These are phyloP conservation scores for Acromyrmex echinatior DNA, from an alignment of 1,140 invertebrate genomes.

Conservation along the genomic window DNA sequence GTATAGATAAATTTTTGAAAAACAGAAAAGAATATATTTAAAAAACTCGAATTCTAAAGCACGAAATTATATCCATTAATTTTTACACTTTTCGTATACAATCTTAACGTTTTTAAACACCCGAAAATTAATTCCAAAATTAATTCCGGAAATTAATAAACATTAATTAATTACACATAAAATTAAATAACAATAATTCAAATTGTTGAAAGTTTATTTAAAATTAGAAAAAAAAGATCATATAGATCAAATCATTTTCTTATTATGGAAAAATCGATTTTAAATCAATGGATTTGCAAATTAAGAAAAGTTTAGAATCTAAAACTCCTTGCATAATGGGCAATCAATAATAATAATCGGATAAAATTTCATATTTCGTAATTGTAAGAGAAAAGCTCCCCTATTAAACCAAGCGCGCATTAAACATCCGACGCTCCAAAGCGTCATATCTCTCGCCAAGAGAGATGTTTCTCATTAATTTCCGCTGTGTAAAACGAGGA, in stretches of 20 bases:
- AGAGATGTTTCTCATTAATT: conserved; percentile 36
- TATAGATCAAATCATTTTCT: neutral
- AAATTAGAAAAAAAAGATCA: neutral
- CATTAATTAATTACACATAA: conserved; percentile 1
- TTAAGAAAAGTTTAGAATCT: neutral
- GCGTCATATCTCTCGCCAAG: neutral
- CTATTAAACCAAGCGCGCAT: conserved; percentile 20
- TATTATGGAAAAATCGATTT: neutral
- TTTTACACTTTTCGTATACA: neutral
- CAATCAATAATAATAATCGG: neutral
- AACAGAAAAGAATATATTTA: neutral
- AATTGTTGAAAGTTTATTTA: neutral
- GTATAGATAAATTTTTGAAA: neutral
- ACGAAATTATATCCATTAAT: neutral
- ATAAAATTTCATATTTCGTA: conserved; percentile 9
- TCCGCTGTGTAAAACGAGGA: conserved; percentile 19
- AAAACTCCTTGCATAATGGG: neutral
- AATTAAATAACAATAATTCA: neutral
- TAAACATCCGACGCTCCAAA: conserved; percentile 15
- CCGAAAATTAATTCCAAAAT: neutral
- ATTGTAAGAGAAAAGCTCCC: neutral
- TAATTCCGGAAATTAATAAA: neutral
- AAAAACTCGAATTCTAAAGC: neutral
- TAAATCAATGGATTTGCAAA: neutral
- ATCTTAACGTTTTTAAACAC: neutral